These are phyloP conservation scores for Pampusana beccarii DNA, from an alignment of 2,113 vertebrate species.

Conservation along the genomic window DNA sequence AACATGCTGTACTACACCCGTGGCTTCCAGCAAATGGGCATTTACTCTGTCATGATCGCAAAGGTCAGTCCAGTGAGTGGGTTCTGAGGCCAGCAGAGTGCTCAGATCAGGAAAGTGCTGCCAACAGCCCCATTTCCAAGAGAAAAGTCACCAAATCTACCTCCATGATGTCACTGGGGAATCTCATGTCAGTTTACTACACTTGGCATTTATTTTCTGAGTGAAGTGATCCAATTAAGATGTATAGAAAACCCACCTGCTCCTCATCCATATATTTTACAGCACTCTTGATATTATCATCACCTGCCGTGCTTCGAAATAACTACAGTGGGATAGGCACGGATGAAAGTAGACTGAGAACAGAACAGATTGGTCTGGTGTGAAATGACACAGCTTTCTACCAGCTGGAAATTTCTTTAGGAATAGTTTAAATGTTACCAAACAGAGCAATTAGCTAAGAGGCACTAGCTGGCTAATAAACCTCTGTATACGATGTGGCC, in stretches of 20 bases:
- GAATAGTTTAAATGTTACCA: neutral
- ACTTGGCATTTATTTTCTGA: neutral
- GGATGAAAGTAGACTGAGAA: neutral
- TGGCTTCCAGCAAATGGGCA: slow-evolving; percentile 90
- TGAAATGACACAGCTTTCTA: neutral
- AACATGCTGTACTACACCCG: slow-evolving; percentile 94
- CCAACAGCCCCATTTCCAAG: neutral
- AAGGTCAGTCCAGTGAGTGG: slow-evolving; percentile 78
- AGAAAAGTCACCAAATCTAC: neutral
- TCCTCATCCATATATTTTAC: neutral
- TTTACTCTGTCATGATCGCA: slow-evolving; percentile 96
- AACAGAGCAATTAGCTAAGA: neutral
- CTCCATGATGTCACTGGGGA: neutral
- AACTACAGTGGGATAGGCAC: neutral
- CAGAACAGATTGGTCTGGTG: neutral
- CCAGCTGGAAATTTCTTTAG: neutral
- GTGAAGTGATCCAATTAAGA: neutral
- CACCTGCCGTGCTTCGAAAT: neutral
- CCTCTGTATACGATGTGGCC: neutral
- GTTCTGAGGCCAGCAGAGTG: neutral
- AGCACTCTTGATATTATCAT: neutral
- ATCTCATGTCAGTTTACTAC: neutral
- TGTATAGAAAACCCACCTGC: neutral
- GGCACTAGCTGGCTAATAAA: neutral
- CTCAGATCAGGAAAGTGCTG: neutral